These are phyloP conservation scores for Ephestia elutella DNA, from an alignment of 1,140 invertebrate genomes.

Conservation along the genomic window DNA sequence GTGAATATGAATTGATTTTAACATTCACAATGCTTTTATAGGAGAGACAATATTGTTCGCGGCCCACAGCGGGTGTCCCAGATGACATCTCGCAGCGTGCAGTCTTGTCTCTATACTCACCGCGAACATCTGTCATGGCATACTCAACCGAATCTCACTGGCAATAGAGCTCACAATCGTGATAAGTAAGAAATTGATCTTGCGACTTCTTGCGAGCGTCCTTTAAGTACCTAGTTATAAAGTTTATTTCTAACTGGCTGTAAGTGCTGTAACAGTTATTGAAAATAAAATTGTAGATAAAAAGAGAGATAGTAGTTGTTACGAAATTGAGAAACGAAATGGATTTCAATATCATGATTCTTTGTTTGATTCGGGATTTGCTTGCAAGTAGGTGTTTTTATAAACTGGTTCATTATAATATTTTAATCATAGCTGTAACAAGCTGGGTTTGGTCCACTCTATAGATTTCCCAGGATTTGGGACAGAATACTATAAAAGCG, in stretches of 20 bases:
- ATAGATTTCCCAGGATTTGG: too few species aligned
- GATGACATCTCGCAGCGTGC: constrained; percentile 73
- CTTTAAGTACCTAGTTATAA: constrained; percentile 22
- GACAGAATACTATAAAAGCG: too few species aligned
- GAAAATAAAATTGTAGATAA: constrained; percentile 67
- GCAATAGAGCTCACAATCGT: not conserved
- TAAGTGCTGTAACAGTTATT: constrained; percentile 43
- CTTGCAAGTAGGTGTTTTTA: constrained; percentile 14
- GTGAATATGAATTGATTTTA: constrained; percentile 71
- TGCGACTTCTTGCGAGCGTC: not conserved
- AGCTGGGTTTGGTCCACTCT: not conserved
- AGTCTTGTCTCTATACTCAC: constrained; percentile 52
- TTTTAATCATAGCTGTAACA: not conserved
- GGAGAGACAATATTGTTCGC: constrained; percentile 72
- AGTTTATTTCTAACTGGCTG: constrained; percentile 42
- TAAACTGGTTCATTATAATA: not conserved
- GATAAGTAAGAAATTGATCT: not conserved
- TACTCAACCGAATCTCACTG: not conserved
- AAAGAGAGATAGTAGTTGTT: constrained; percentile 59
- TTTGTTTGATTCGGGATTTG: constrained; percentile 66
- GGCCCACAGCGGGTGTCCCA: constrained; percentile 61
- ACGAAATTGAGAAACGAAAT: constrained; percentile 68
- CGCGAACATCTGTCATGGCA: not conserved
- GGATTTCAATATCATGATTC: constrained; percentile 64
- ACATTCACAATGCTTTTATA: constrained; percentile 67